A percentile compares a stretch with the other conserved stretches of the same genome.
phyloP scores from a whole-genome alignment of 2,797 vertebrate species.

The Glyptemys insculpta region DNA sequence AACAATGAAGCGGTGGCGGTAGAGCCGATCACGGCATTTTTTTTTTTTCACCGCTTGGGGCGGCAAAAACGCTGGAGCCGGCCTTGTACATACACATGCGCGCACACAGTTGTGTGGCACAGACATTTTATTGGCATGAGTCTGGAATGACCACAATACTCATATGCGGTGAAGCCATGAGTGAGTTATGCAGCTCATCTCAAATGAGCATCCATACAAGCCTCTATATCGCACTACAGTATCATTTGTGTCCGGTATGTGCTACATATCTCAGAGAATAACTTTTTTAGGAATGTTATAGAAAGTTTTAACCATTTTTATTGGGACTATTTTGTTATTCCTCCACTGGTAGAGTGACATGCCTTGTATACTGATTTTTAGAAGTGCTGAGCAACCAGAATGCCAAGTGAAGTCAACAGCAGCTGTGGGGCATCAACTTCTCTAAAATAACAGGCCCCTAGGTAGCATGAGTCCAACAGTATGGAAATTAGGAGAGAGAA shows the following conservation, averaged over 20 bases:
- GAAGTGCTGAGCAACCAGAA: slow-evolving; percentile 18
- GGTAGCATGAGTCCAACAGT: not conserved
- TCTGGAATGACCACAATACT: not conserved
- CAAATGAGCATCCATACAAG: not conserved
- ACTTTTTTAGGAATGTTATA: not conserved
- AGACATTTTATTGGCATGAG: not conserved
- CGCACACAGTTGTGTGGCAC: not conserved
- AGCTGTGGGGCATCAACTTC: slow-evolving; percentile 32
- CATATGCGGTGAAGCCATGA: not conserved
- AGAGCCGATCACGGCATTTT: no score
- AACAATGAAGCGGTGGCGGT: no score
- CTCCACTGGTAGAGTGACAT: not conserved
- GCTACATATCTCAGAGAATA: not conserved
- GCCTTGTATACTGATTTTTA: not conserved
- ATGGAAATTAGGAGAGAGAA: not conserved
- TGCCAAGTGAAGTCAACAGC: slow-evolving; percentile 16
- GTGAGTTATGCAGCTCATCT: not conserved
- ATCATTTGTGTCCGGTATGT: not conserved
- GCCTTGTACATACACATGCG: not conserved
- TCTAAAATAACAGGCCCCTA: slow-evolving; percentile 32
- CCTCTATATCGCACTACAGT: not conserved
- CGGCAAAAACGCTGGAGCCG: no score
- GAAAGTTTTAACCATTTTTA: not conserved
- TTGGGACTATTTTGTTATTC: not conserved
- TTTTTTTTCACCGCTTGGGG: no score